These are phyloP conservation scores for Troides helena DNA, from an alignment of 2,888 invertebrate genomes.

Conservation along the genomic window DNA sequence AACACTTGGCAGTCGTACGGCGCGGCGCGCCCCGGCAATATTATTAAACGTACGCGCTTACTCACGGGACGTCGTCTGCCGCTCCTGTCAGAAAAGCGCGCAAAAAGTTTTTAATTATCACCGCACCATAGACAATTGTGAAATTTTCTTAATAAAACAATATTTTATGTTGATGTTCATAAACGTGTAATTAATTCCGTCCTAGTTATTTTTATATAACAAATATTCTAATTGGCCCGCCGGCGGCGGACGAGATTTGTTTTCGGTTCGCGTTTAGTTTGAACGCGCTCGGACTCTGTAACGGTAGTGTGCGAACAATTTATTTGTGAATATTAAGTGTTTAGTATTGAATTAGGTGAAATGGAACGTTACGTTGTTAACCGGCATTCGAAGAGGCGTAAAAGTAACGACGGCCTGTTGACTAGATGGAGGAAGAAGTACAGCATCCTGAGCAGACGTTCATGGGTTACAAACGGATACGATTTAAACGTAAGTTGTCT, in stretches of 20 bases:
- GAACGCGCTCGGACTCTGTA: constrained; percentile 47
- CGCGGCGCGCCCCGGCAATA: constrained; percentile 47
- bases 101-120: constrained; percentile 29
- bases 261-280: constrained; percentile 57
- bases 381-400: constrained; percentile 64
- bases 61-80: constrained; percentile 59
- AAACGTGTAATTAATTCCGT: constrained; percentile 60
- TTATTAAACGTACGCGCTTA: constrained; percentile 61
- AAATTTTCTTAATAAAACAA: constrained; percentile 53
- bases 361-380: constrained; percentile 70
- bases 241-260: constrained; percentile 50
- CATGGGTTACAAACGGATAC: constrained; percentile 67
- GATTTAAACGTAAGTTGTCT: constrained; percentile 65
- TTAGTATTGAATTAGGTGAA: constrained; percentile 39
- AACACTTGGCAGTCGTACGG: constrained; percentile 19
- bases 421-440: constrained; percentile 66
- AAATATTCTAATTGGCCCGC: constrained; percentile 51
- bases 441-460: constrained; percentile 54
- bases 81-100: constrained; percentile 37
- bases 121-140: constrained; percentile 36
- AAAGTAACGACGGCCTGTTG: constrained; percentile 60
- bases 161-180: constrained; percentile 44
- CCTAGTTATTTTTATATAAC: constrained; percentile 68
- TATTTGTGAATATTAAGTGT: constrained; percentile 43
- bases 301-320: constrained; percentile 33